Percentiles rank a stretch among this genome's conserved stretches.
phyloP scores from a whole-genome alignment of 1,140 invertebrate species.

The Hermatobates lingyangjiaoensis region DNA sequence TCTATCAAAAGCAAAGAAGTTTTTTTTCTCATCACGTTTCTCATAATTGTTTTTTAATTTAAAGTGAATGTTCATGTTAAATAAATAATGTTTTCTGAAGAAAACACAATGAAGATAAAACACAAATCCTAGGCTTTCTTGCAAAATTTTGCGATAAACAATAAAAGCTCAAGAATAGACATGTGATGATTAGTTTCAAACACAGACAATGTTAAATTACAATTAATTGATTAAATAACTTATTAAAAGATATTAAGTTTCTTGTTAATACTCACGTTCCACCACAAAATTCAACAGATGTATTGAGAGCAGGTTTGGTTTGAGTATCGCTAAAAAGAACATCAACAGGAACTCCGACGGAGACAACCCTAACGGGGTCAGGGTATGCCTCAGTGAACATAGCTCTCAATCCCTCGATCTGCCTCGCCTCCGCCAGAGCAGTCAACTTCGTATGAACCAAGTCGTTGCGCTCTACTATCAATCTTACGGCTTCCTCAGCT shows the following conservation, averaged over 20 bases:
- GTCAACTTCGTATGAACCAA: conserved; percentile 80
- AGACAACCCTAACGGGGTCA: conserved; percentile 92
- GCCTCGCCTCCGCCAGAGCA: conserved; percentile 66
- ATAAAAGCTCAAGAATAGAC: no score
- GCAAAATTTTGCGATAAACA: neutral
- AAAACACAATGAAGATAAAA: neutral
- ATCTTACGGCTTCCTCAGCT: conserved; percentile 58
- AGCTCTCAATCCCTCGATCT: conserved; percentile 83
- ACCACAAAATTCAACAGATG: conserved; percentile 99
- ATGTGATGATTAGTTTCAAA: no score
- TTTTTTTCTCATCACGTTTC: neutral
- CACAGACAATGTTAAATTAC: no score
- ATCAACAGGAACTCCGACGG: conserved; percentile 83
- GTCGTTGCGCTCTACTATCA: conserved; percentile 60
- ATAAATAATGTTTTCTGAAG: neutral
- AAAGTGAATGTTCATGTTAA: neutral
- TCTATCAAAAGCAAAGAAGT: neutral
- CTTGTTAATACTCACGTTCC: conserved; percentile 50
- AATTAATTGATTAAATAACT: no score
- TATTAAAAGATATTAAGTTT: no score
- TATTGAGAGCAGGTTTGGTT: conserved; percentile 49
- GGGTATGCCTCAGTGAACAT: conserved; percentile 99
- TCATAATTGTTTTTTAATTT: neutral
- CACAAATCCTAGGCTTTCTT: neutral
- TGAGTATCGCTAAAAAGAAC: conserved; percentile 72